These are phyloP conservation scores for Sebastiscus albofasciatus DNA, from an alignment of 2,797 vertebrate genomes.

Conservation along the genomic window DNA sequence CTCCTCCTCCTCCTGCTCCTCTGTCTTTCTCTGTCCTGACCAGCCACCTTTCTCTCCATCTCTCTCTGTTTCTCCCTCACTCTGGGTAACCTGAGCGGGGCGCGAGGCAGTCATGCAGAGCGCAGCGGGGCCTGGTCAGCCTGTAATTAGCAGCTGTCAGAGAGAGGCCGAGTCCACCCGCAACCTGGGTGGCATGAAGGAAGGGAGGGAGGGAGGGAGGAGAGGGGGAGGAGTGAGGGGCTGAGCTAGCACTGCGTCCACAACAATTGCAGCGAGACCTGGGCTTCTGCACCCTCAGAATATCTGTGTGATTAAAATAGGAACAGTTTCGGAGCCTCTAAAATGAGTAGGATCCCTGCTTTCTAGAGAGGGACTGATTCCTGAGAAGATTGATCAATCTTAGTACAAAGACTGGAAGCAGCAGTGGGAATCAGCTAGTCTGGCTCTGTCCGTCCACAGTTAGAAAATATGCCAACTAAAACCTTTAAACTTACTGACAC, in stretches of 20 bases:
- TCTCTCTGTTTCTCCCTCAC: slow-evolving; percentile 64
- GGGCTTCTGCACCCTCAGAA: slow-evolving; percentile 52
- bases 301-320: slow-evolving; percentile 44
- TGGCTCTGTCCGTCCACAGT: not conserved
- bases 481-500: not conserved
- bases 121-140: slow-evolving; percentile 84
- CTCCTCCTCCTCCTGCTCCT: slow-evolving; percentile 28
- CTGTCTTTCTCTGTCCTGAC: slow-evolving; percentile 50
- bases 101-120: slow-evolving; percentile 86
- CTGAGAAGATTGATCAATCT: not conserved
- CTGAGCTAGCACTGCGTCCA: slow-evolving; percentile 65
- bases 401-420: not conserved
- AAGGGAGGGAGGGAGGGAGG: slow-evolving; percentile 30
- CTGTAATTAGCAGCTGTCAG: slow-evolving; percentile 90
- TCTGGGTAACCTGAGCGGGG: slow-evolving; percentile 84
- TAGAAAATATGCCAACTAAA: not conserved
- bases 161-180: slow-evolving; percentile 81
- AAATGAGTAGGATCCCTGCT: not conserved
- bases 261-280: slow-evolving; percentile 72
- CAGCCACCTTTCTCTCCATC: slow-evolving; percentile 70
- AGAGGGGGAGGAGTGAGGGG: slow-evolving; percentile 58
- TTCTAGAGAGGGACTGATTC: not conserved
- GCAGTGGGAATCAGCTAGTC: no score
- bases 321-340: not conserved
- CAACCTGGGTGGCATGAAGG: slow-evolving; percentile 88